Base-by-base conservation (phyloP, 2,888 invertebrate species). In the Cheilosia grossa region DNA sequence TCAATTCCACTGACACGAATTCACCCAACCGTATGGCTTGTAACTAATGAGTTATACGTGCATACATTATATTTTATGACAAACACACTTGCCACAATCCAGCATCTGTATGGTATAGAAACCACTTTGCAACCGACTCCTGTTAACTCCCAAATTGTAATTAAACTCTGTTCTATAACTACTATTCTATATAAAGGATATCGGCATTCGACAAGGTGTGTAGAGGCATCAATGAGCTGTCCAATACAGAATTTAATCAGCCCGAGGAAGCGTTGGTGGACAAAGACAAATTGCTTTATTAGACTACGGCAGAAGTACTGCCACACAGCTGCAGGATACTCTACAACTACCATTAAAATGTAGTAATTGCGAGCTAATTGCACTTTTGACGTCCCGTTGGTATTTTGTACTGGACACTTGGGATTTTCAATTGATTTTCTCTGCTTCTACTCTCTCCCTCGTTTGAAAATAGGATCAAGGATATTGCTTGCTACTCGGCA, bases 321-420 rank as follows among this genome's bases (percentile, higher is more conserved):
- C 7, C 17, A 47, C 17, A 47, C 47, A 47, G 49, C 17, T 54
- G 47, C 27, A 53, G 59, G 37, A 53, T 61, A 17, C 53, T 30
- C 44, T 21, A 37, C 69, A 59, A 4, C 61, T 58, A 77, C 17
- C 44, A 53, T 53, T 67, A 37, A 64, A 82, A 42, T 78, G 51
- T 13, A 78, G 56, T 78, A 78, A 82, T 67, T 73, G 66, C 72
- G 10, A 67, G 78, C 61, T 82, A 78, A 82, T 82, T 82, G 78
- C 72, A 59, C 82, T 63, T 82, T 78, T 78, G 82, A 72, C 47
- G 56, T 79, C 54, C 10, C 19, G 21, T 53, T 27, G 10, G 24
- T 79, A 73, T 49, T 66, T 81, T 66, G 61, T 40, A 61, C 15
- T 47, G 58, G 56, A 4, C 70, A 49, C 58, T 78, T 63, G 27